phyloP scores from a whole-genome alignment of 2,888 invertebrate genomes.

The Incurvaria masculella region DNA sequence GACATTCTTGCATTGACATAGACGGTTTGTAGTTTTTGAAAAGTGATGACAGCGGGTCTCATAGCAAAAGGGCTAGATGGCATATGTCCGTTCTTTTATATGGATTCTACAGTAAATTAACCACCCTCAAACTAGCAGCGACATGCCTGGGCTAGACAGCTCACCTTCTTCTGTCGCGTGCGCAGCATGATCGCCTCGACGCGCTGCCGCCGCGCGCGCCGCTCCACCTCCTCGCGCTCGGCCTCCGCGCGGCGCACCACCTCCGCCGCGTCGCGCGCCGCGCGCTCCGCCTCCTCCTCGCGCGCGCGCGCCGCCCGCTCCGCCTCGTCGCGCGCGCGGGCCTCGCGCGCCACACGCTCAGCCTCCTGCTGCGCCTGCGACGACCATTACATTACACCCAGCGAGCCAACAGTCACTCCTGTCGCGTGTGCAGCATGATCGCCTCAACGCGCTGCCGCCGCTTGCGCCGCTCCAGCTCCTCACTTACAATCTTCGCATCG shows the following conservation, averaged over 20 bases:
- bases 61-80: no score
- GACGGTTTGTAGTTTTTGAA: no score
- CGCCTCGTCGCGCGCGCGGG: constrained; percentile 71
- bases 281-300: constrained; percentile 68
- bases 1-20: no score
- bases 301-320: constrained; percentile 63
- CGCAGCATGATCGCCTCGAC: constrained; percentile 92
- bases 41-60: no score
- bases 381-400: no score
- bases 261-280: constrained; percentile 85
- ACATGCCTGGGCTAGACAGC: background rate
- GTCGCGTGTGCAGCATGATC: constrained; percentile 87
- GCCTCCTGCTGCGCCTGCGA: constrained; percentile 50
- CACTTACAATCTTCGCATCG: constrained; percentile 36
- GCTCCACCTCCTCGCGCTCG: constrained; percentile 86
- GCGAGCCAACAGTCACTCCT: no score
- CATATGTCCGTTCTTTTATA: no score
- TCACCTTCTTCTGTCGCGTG: constrained; percentile 62
- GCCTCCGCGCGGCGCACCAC: constrained; percentile 77
- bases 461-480: constrained; percentile 86
- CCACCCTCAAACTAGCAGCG: background rate
- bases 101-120: background rate
- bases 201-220: constrained; percentile 82
- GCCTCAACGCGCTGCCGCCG: constrained; percentile 89
- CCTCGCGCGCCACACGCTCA: constrained; percentile 67